Conservation (phyloP, 2,888 invertebrate genomes). For the Zonitis immaculata region DNA sequence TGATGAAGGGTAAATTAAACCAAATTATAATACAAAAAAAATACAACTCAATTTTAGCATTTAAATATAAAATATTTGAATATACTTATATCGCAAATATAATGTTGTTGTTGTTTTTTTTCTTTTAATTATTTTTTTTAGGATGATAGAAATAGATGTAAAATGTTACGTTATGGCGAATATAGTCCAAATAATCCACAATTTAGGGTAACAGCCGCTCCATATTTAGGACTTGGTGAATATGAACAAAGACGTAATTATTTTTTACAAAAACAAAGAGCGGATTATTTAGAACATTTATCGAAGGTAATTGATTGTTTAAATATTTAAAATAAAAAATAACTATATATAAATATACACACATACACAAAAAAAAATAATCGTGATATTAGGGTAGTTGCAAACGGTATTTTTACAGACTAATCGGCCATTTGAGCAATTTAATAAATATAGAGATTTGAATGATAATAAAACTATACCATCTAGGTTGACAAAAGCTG, state of each 20-base stretch:
- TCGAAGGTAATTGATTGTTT: conserved; percentile 51
- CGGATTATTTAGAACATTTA: conserved; percentile 56
- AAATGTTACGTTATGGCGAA: conserved; percentile 58
- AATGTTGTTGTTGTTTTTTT: background rate
- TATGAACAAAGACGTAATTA: conserved; percentile 55
- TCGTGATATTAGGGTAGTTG: background rate
- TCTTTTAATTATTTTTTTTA: conserved; percentile 21
- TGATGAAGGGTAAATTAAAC: background rate
- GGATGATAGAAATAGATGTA: conserved; percentile 37
- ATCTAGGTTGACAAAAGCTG: conserved; percentile 32
- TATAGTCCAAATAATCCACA: conserved; percentile 61
- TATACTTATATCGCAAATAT: background rate
- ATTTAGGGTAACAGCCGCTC: conserved; percentile 49
- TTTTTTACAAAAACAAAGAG: conserved; percentile 51
- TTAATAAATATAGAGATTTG: conserved; percentile 26
- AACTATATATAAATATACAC: background rate
- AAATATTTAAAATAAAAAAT: background rate
- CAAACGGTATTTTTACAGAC: conserved; percentile 31
- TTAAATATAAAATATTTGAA: too few species aligned
- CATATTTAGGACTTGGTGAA: conserved; percentile 56
- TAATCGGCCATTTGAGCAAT: conserved; percentile 31
- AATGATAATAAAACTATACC: conserved; percentile 18
- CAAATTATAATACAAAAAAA: background rate
- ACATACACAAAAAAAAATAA: background rate
- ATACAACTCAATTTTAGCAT: background rate